A percentile compares a stretch with the other conserved stretches of the same genome.
phyloP scores from a whole-genome alignment of 1,140 invertebrate genomes.

The Colletes latitarsis region DNA sequence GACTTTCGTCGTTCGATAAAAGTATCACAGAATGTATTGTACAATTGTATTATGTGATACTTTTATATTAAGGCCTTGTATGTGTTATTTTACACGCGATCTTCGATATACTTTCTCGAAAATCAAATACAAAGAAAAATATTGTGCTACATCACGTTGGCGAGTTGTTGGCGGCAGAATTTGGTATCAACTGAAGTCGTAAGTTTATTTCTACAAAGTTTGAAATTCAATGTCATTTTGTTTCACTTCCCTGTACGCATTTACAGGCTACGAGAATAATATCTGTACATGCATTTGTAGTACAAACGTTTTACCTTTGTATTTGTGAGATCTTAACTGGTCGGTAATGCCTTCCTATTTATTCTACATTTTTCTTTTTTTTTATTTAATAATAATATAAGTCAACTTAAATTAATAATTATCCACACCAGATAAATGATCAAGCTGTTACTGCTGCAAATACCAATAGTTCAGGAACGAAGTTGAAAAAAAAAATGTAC shows the following conservation, averaged over 20 bases:
- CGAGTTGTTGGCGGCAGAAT: not conserved
- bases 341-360: slow-evolving; percentile 10
- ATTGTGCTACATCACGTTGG: not conserved
- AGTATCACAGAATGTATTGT: slow-evolving; percentile 38
- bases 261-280: no score
- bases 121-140: slow-evolving; percentile 7
- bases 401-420: slow-evolving; percentile 5
- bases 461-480: slow-evolving; percentile 12
- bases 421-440: slow-evolving; percentile 21
- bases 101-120: not conserved
- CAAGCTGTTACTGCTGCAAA: not conserved
- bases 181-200: not conserved
- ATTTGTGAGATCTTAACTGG: not conserved
- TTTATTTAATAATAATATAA: not conserved
- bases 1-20: slow-evolving; percentile 13
- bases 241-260: no score
- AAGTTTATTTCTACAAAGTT: not conserved
- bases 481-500: not conserved
- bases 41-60: slow-evolving; percentile 20
- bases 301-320: not conserved
- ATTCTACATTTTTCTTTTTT: not conserved
- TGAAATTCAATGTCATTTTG: not conserved
- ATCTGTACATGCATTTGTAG: not conserved
- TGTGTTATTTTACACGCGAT: not conserved
- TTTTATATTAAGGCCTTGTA: slow-evolving; percentile 12